Base-by-base conservation (phyloP, 2,113 vertebrate species). In the Sterna hirundo region DNA sequence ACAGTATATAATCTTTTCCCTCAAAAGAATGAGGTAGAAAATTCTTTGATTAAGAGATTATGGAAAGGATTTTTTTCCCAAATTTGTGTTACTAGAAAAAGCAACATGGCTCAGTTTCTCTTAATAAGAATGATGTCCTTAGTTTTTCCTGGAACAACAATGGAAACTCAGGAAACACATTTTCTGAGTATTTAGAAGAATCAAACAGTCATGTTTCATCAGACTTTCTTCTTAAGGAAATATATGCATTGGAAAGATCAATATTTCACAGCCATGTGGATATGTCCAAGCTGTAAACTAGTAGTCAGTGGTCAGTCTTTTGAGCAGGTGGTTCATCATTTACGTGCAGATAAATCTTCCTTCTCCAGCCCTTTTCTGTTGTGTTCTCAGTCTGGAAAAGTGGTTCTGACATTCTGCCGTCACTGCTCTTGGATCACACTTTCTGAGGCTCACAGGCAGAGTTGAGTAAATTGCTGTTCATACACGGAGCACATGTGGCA, bases 401-500 rank as follows among this genome's bases (percentile, higher is more conserved):
- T 1, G 4, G 26, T 38, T 66, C 57, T 4, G 2, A 8, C 36
- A 15, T 69, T 71, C n/a, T 58, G 2, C 49, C 3, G 0, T 60
- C 11, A 6, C 11, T 72, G 71, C 8, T 72, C 32, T 42, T 42
- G 40, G 40, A 42, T 42, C 40, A 42, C 12, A 42, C 42, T 42
- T 90, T 66, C 32, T 72, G 62, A 64, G 29, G 13, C 44, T 69
- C 15, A n/a, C 34, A 34, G 52, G 13, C 11, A 14, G 49, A 64
- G 19, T 22, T 74, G 16, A 2, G 1, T 30, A 20, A 34, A 57
- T 44, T 58, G 15, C 17, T 55, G 27, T 60, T 88, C n/a, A 7
- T 30, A 13, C 38, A 22, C 15, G 17, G 12, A 69, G 17, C 26
- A 10, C 11, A 9, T 0, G 0, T 21, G 17, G 19, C n/a, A 18